Base-by-base conservation (phyloP, 1,140 invertebrate genomes). In the Laodelphax striatellus region DNA sequence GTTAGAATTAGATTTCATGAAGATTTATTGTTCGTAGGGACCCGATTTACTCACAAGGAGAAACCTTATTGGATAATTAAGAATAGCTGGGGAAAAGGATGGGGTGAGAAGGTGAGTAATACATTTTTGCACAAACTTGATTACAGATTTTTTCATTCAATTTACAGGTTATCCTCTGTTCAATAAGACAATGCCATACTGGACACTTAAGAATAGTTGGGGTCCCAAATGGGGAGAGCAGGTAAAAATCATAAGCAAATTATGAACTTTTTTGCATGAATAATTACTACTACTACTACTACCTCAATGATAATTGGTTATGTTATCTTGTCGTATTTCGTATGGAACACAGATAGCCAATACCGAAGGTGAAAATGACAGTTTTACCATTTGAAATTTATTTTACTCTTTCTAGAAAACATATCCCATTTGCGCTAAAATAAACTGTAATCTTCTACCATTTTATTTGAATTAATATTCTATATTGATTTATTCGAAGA, bases 131-230 rank as follows among this genome's bases (percentile, higher is more conserved):
- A 11, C 17, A 53, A 59, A 28, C 24, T 38, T 63, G 17, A 54
- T 64, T 55, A 41, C 62, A 64, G 60, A 58, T 56, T 64, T 64
- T 66, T 63, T 62, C 58, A 64, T 70, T 64, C 64, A 65, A 62
- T 72, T 83, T 80, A 69, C 79, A 87, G 88, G 77, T 57, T 91
- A 90, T 74, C 85, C 86, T 17, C 71, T 87, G 14, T 92, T 92
- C 75, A 83, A 92, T 57, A 90, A 85, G 73, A 79, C 77, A 4
- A 73, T 94, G 52, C 94, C 94, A 0, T 97, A 86, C 70, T 97
- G 93, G 93, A 88, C 88, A 55, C 77, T 96, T 5, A 96, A 97
- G 75, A 97, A 97, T 74, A 93, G 90, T 57, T 94, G 93, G 92
- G 90, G 94, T 58, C 69, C 73, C 34, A 75, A 72, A 22, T 97